These are phyloP conservation scores for Chlorops oryzae DNA, from an alignment of 1,140 invertebrate genomes.

Conservation along the genomic window DNA sequence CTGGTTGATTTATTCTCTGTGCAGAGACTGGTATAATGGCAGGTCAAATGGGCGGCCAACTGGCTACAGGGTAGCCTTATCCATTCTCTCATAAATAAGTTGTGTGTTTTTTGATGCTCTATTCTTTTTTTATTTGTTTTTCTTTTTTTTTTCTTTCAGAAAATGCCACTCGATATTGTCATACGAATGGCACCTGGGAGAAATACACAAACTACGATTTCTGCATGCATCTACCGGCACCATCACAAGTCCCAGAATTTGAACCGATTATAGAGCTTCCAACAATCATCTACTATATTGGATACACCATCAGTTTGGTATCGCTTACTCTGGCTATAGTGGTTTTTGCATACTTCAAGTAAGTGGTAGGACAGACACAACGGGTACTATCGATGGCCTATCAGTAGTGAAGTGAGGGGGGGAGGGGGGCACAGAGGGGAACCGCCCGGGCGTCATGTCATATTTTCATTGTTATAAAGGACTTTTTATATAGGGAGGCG, in stretches of 20 bases:
- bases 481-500: too few relatives aligned
- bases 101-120: background rate
- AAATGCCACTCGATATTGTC: slow-evolving; percentile 48
- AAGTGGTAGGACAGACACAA: too few relatives aligned
- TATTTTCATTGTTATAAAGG: too few relatives aligned
- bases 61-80: too few relatives aligned
- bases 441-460: too few relatives aligned
- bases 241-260: slow-evolving; percentile 36
- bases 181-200: slow-evolving; percentile 47
- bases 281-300: slow-evolving; percentile 49
- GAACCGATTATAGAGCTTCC: slow-evolving; percentile 46
- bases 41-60: too few relatives aligned
- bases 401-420: background rate
- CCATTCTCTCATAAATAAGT: background rate
- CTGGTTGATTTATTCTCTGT: too few relatives aligned
- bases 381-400: too few relatives aligned
- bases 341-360: slow-evolving; percentile 51
- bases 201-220: slow-evolving; percentile 48
- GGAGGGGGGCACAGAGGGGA: background rate
- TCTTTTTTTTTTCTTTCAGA: slow-evolving; percentile 27
- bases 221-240: slow-evolving; percentile 42
- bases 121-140: slow-evolving; percentile 3
- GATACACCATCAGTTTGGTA: slow-evolving; percentile 48
- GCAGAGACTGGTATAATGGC: too few relatives aligned
- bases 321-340: slow-evolving; percentile 48